These are phyloP conservation scores for Pangasianodon hypophthalmus DNA, from an alignment of 2,113 vertebrate species.

Conservation along the genomic window DNA sequence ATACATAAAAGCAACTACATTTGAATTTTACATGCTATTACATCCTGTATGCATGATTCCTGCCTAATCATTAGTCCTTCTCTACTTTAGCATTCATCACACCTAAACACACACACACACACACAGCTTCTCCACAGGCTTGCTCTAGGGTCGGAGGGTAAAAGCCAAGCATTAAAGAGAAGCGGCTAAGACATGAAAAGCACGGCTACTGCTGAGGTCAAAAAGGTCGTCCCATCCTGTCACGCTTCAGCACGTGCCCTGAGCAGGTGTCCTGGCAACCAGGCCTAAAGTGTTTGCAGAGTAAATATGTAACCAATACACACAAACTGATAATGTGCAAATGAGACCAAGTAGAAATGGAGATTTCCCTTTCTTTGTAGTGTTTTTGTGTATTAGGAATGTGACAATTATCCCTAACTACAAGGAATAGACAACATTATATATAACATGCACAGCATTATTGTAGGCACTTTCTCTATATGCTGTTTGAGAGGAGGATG, in stretches of 20 bases:
- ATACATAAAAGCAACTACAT: neutral
- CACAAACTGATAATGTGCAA: conserved; percentile 20
- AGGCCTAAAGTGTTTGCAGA: conserved; percentile 34
- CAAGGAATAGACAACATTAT: neutral
- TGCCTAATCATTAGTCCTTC: neutral
- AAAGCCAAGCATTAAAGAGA: conserved; percentile 40
- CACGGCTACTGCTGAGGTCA: conserved; percentile 56
- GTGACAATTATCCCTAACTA: neutral
- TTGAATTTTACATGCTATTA: neutral
- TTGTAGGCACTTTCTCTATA: neutral
- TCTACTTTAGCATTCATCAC: conserved; percentile 10
- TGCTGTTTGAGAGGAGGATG: neutral
- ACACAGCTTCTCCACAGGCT: conserved; percentile 20
- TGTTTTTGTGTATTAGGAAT: neutral
- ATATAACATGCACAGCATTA: neutral
- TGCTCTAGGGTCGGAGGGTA: conserved; percentile 24
- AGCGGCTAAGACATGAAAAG: conserved; percentile 57
- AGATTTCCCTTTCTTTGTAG: conserved; percentile 18
- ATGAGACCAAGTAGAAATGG: conserved; percentile 31
- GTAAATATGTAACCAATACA: conserved; percentile 44
- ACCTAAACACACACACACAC: conserved; percentile 23
- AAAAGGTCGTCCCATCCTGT: conserved; percentile 53
- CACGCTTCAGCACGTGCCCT: conserved; percentile 57
- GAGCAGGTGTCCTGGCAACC: conserved; percentile 68
- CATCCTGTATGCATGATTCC: neutral